Percentiles rank a stretch among this genome's conserved stretches.
Evolutionary conservation across 2,113 vertebrate genomes (phyloP).

Genomic region (Bufo bufo): DNA sequence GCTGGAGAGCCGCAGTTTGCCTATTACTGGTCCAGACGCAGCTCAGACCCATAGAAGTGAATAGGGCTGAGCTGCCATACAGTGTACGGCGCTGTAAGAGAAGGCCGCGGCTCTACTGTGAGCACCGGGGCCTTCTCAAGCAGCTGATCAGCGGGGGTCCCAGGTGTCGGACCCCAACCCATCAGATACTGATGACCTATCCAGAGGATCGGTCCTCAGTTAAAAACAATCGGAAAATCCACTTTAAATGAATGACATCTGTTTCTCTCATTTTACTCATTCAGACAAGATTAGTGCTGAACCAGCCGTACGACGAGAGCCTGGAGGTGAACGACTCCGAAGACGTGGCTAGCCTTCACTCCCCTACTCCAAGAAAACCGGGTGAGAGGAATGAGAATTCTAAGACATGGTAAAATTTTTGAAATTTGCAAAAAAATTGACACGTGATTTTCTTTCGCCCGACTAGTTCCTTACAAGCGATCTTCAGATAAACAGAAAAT

Average conservation of each 20-base stretch:
- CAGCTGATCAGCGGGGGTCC: too few relatives aligned
- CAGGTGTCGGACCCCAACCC: too few relatives aligned
- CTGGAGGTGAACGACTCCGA: conserved; percentile 84
- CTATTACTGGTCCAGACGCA: too few relatives aligned
- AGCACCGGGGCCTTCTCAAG: too few relatives aligned
- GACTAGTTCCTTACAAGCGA: background rate
- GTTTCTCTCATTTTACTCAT: background rate
- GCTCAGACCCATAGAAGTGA: too few relatives aligned
- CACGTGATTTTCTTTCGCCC: background rate
- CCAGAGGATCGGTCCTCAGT: too few relatives aligned
- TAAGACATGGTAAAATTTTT: background rate
- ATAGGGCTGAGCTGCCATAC: too few relatives aligned
- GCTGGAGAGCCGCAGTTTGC: too few relatives aligned
- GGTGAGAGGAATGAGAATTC: conserved; percentile 61
- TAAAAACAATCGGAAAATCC: too few relatives aligned
- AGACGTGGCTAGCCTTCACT: conserved; percentile 75
- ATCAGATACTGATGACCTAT: too few relatives aligned
- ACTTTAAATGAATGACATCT: background rate
- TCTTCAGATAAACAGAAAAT: background rate
- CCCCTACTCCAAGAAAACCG: conserved; percentile 68
- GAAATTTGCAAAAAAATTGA: background rate
- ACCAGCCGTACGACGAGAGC: conserved; percentile 89
- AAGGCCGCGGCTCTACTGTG: too few relatives aligned
- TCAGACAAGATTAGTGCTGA: conserved; percentile 74
- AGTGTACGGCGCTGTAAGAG: too few relatives aligned